Evolutionary conservation across 2,797 vertebrate genomes (phyloP).

Genomic region (Helicolenus hilgendorfi): DNA sequence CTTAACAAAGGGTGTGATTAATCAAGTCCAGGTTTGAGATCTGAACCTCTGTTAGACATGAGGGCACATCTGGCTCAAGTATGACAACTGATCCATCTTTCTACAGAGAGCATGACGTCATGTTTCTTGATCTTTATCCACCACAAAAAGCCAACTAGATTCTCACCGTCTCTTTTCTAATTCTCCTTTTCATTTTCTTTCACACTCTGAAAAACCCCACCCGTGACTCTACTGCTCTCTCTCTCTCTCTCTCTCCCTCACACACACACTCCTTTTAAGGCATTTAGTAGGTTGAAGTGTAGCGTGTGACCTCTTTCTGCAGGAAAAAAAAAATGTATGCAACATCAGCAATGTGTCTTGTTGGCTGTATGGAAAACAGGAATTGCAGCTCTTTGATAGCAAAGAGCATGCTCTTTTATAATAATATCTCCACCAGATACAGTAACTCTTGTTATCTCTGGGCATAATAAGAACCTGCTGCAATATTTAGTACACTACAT

Average conservation of each 20-base stretch:
- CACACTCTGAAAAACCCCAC: background rate
- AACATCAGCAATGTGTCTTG: conserved; percentile 41
- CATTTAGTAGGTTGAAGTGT: conserved; percentile 15
- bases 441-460: background rate
- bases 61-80: conserved; percentile 26
- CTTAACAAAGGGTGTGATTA: background rate
- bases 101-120: conserved; percentile 21
- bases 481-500: background rate
- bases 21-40: background rate
- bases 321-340: background rate
- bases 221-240: background rate
- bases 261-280: conserved; percentile 50
- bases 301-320: conserved; percentile 8
- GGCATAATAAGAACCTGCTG: conserved; percentile 7
- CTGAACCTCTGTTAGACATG: background rate
- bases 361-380: background rate
- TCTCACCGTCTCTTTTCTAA: background rate
- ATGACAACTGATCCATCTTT: conserved; percentile 11
- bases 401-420: background rate
- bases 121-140: conserved; percentile 35
- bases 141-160: background rate
- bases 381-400: background rate
- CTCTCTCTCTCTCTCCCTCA: background rate
- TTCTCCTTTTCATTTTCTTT: background rate
- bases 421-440: background rate